Evolutionary conservation across 2,797 vertebrate species (phyloP).

Genomic region (Telmatherina bonti): DNA sequence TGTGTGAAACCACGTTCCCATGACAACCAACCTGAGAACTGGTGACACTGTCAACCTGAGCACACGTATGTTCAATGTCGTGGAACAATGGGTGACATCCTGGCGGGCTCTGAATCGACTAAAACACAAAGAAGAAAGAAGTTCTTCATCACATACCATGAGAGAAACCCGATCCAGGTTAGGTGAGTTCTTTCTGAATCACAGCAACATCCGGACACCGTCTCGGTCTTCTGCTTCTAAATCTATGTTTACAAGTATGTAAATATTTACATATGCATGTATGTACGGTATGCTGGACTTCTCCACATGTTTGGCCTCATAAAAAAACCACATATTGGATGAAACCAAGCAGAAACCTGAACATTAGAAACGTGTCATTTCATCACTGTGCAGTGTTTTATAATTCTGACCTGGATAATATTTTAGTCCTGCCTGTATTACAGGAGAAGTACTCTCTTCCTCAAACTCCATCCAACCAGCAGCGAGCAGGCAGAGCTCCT

Average conservation of each 20-base stretch:
- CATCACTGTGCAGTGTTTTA: slow-evolving; percentile 6
- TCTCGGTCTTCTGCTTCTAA: slow-evolving; percentile 68
- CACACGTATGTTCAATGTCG: slow-evolving; percentile 1
- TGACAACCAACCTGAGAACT: slow-evolving; percentile 48
- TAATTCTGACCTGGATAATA: slow-evolving; percentile 21
- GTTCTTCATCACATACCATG: slow-evolving; percentile 19
- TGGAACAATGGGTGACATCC: slow-evolving; percentile 7
- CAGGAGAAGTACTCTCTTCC: slow-evolving; percentile 57
- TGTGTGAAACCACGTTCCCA: slow-evolving; percentile 64
- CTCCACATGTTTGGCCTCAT: slow-evolving; percentile 69
- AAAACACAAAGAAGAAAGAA: not conserved
- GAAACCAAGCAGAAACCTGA: no score
- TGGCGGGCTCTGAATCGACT: not conserved
- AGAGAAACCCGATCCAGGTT: no score
- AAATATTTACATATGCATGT: slow-evolving; percentile 79
- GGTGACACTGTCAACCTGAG: slow-evolving; percentile 16
- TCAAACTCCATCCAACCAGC: slow-evolving; percentile 53
- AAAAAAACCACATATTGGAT: slow-evolving; percentile 42
- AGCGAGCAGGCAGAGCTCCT: slow-evolving; percentile 55
- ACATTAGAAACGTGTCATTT: not conserved
- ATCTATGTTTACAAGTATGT: slow-evolving; percentile 74
- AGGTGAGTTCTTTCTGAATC: slow-evolving; percentile 67
- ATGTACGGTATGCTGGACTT: slow-evolving; percentile 71
- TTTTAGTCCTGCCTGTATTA: slow-evolving; percentile 53
- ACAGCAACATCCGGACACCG: slow-evolving; percentile 65